Percentiles rank a stretch among this genome's conserved stretches.
Conservation (phyloP, 2,797 vertebrate species). For the Sciaenops ocellatus region DNA sequence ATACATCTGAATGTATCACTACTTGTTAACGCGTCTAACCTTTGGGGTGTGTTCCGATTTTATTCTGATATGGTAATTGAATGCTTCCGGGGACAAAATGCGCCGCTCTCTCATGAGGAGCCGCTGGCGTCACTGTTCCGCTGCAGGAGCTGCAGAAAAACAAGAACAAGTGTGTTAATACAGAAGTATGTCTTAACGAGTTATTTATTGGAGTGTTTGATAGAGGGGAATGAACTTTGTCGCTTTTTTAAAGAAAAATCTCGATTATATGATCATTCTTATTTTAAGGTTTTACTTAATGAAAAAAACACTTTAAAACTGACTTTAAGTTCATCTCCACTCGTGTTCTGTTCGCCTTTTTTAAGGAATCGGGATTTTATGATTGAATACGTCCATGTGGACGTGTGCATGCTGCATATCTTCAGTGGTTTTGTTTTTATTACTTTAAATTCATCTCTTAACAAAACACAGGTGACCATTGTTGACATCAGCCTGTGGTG, state of each 20-base stretch:
- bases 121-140: constrained; percentile 57
- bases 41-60: constrained; percentile 52
- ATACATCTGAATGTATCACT: not conserved
- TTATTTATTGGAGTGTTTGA: not conserved
- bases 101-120: constrained; percentile 46
- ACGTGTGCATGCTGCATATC: not conserved
- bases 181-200: not conserved
- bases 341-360: not conserved
- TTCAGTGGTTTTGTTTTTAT: not conserved
- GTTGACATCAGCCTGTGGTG: not conserved
- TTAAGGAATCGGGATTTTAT: not conserved
- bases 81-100: constrained; percentile 75
- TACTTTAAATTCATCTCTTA: not conserved
- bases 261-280: not conserved
- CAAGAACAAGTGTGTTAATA: constrained; percentile 17
- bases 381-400: not conserved
- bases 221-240: not conserved
- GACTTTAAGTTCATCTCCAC: not conserved
- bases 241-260: not conserved
- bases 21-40: not conserved
- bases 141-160: constrained; percentile 15
- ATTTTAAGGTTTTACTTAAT: not conserved
- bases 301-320: not conserved
- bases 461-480: not conserved
- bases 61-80: constrained; percentile 73